phyloP scores from a whole-genome alignment of 2,888 invertebrate genomes.

The Amiota minor region DNA sequence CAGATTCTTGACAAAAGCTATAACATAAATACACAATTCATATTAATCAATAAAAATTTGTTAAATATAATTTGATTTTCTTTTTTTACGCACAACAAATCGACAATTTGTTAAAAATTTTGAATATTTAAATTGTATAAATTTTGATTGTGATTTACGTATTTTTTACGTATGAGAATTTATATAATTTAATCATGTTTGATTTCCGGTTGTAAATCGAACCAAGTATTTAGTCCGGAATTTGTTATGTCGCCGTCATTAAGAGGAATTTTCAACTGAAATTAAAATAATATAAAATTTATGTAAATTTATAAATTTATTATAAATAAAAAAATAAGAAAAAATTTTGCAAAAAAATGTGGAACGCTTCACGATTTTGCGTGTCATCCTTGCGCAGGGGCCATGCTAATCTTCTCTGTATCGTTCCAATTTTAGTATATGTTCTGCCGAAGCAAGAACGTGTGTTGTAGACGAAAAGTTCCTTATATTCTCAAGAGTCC shows the following conservation, averaged over 20 bases:
- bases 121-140: constrained; percentile 29
- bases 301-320: background rate
- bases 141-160: constrained; percentile 49
- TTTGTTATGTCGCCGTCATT: constrained; percentile 69
- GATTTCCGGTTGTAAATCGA: constrained; percentile 70
- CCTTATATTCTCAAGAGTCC: fast-evolving
- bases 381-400: constrained; percentile 94
- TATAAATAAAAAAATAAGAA: constrained; percentile 38
- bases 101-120: constrained; percentile 49
- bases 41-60: constrained; percentile 35
- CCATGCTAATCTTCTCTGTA: constrained; percentile 95
- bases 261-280: constrained; percentile 67
- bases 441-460: constrained; percentile 85
- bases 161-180: constrained; percentile 31
- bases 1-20: constrained; percentile 16
- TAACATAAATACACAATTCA: constrained; percentile 15
- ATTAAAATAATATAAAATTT: constrained; percentile 26
- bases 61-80: constrained; percentile 31
- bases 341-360: constrained; percentile 68
- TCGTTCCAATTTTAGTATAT: constrained; percentile 92
- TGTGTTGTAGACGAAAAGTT: fast-evolving
- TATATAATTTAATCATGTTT: constrained; percentile 85
- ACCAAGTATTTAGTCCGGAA: constrained; percentile 70
- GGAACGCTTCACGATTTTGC: constrained; percentile 92
- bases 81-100: constrained; percentile 40